Evolutionary conservation across 2,888 invertebrate genomes (phyloP).

Genomic region (Psylliodes chrysocephalus): DNA sequence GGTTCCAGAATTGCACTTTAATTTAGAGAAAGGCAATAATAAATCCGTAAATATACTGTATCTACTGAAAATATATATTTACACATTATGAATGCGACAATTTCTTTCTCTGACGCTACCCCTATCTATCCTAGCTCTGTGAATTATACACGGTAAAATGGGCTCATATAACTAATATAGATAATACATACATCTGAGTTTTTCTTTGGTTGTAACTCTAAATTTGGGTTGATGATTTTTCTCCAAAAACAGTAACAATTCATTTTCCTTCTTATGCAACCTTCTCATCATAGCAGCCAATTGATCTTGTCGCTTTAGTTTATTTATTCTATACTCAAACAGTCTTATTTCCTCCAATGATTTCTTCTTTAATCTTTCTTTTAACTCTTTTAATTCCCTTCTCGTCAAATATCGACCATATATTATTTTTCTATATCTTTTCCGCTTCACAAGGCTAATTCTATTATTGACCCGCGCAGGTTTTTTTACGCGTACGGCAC

Average conservation of each 20-base stretch:
- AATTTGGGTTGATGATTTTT: constrained; percentile 31
- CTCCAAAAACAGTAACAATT: constrained; percentile 25
- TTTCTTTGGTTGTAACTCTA: constrained; percentile 29
- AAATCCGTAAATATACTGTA: too few species aligned
- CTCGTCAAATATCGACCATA: constrained; percentile 15
- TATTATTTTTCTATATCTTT: neutral
- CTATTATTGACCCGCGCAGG: constrained; percentile 12
- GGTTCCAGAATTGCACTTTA: too few species aligned
- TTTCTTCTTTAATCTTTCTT: constrained; percentile 7
- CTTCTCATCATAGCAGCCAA: constrained; percentile 33
- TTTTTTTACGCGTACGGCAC: neutral
- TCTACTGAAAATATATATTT: too few species aligned
- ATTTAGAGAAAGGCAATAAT: too few species aligned
- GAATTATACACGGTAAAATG: too few species aligned
- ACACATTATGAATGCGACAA: too few species aligned
- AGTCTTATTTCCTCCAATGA: constrained; percentile 16
- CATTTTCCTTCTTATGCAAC: constrained; percentile 33
- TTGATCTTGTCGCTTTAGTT: constrained; percentile 29
- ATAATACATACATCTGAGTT: constrained; percentile 21
- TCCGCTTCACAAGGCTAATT: constrained; percentile 1
- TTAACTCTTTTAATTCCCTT: constrained; percentile 5
- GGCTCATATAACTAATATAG: too few species aligned
- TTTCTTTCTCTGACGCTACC: too few species aligned
- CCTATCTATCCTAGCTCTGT: too few species aligned
- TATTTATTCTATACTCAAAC: constrained; percentile 32